Base-by-base conservation (phyloP, 2,888 invertebrate genomes). In the Drosophila meridiana region DNA sequence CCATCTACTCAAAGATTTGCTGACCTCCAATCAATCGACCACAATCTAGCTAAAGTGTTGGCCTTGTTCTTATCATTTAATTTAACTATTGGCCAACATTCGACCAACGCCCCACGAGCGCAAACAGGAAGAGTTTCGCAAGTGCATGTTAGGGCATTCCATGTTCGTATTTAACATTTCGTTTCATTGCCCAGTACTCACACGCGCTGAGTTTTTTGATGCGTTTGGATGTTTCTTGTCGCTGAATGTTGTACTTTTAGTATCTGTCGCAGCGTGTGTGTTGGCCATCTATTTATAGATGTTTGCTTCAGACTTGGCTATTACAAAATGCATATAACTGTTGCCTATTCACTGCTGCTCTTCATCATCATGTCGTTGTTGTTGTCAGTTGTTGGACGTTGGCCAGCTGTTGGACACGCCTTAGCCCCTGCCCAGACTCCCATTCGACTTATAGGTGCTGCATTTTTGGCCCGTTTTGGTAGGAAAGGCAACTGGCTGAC, bases 231-330 rank as follows among this genome's bases (percentile, higher is more conserved):
- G 53, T 40, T 14, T 34, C 26, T 57, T 43, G 57, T 45, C 43
- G 43, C 32, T 72, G 70, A 82, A 57, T 63, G 50, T 80, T 75
- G 64, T 80, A 56, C 77, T 62, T 62, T 50, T 73, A 70, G 57
- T 80, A 53, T 82, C 64, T 71, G 74, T 66, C 66, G 80, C 68
- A 40, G 65, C 69, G 50, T 61, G 60, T 61, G 56, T 56, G 64
- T 57, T 70, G 66, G 73, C 64, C 36, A 32, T 52, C 82, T 83
- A 83, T 87, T 84, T 73, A 65, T 83, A 83, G 61, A 68, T 58
- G 69, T 72, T 82, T 87, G 83, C 85, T 69, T 84, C 86, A 82
- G 73, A 69, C 80, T 47, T 32, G 73, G 60, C 80, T 79, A 80
- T 76, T 74, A 74, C 76, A 80, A 73, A 80, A 82, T 74, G 86